Conservation (phyloP, 1,140 invertebrate species). For the Vollenhovia emeryi region DNA sequence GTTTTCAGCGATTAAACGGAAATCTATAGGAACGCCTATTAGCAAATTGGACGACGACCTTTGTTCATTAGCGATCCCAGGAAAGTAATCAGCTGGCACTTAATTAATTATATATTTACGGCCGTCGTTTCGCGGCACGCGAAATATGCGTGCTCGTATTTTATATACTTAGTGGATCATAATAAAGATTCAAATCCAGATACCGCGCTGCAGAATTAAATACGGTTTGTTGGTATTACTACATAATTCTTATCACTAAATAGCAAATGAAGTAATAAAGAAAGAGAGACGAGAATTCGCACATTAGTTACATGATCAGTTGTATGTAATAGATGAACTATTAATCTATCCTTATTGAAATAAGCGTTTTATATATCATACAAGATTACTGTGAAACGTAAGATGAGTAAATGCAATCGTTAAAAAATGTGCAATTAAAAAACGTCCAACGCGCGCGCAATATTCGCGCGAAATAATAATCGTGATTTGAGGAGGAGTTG, state of each 20-base stretch:
- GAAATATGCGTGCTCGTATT: background rate
- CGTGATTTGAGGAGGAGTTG: slow-evolving; percentile 18
- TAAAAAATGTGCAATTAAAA: slow-evolving; percentile 8
- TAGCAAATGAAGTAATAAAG: background rate
- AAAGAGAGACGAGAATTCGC: background rate
- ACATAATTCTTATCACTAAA: background rate
- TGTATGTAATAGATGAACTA: too few species aligned
- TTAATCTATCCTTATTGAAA: background rate
- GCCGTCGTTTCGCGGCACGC: slow-evolving; percentile 24
- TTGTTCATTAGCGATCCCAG: background rate
- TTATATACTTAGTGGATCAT: background rate
- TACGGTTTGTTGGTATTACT: background rate
- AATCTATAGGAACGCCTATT: slow-evolving; percentile 2
- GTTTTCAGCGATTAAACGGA: background rate
- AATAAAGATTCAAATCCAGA: slow-evolving; percentile 15
- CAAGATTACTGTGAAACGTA: background rate
- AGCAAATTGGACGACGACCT: slow-evolving; percentile 5
- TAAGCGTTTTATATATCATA: background rate
- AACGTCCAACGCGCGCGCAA: background rate
- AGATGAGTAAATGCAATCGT: background rate
- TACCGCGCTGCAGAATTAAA: background rate
- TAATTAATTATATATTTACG: slow-evolving; percentile 43
- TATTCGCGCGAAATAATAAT: slow-evolving; percentile 9
- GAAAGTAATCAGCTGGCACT: slow-evolving; percentile 28
- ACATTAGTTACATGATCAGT: background rate